Conservation (phyloP, 1,140 invertebrate genomes). For the Lucilia sericata region DNA sequence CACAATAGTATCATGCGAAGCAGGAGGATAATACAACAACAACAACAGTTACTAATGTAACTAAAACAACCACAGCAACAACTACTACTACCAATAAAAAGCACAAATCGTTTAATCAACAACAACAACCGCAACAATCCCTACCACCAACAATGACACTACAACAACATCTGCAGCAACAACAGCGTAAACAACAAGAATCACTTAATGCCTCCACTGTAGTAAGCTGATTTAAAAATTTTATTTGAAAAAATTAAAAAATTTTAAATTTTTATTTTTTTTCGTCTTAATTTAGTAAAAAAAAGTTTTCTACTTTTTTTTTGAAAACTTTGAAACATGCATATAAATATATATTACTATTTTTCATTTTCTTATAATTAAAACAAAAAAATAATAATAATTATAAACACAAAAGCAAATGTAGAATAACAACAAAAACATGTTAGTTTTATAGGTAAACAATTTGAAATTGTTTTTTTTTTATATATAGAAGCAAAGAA, state of each 20-base stretch:
- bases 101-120: neutral
- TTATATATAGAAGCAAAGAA: neutral
- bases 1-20: slow-evolving; percentile 63
- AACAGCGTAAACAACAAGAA: slow-evolving; percentile 26
- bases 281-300: neutral
- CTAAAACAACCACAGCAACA: neutral
- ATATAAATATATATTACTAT: neutral
- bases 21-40: slow-evolving; percentile 20
- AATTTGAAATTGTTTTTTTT: slow-evolving; percentile 25
- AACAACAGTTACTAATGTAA: slow-evolving; percentile 53
- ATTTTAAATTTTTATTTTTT: neutral
- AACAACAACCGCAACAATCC: no score
- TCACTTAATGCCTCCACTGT: slow-evolving; percentile 11
- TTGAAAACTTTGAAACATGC: no score
- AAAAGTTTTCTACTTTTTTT: no score
- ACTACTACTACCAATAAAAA: neutral
- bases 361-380: slow-evolving; percentile 14
- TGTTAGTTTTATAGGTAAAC: neutral
- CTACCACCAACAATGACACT: neutral
- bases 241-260: neutral
- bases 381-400: neutral
- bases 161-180: slow-evolving; percentile 35
- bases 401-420: neutral
- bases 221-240: slow-evolving; percentile 32
- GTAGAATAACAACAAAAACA: neutral